Percentiles rank a stretch among this genome's conserved stretches.
Conservation (phyloP, 2,113 vertebrate genomes). For the Menura novaehollandiae region DNA sequence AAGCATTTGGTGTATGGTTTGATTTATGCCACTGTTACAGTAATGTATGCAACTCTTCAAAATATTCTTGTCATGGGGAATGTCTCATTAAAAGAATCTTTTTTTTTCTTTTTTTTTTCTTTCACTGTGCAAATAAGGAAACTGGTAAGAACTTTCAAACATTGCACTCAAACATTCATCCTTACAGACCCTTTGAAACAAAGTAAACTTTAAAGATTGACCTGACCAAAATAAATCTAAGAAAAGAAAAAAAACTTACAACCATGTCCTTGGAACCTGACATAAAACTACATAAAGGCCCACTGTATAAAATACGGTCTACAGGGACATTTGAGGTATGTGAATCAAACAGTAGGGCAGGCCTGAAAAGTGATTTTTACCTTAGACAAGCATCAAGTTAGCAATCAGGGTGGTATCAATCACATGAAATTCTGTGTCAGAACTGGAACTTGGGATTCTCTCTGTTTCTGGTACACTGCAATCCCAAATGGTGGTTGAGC, state of each 20-base stretch:
- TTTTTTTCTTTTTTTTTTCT: neutral
- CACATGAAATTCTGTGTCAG: constrained; percentile 51
- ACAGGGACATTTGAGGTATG: constrained; percentile 20
- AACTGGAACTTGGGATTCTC: constrained; percentile 45
- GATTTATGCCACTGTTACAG: neutral
- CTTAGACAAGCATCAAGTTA: constrained; percentile 42
- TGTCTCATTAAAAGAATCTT: neutral
- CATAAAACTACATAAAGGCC: neutral
- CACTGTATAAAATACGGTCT: constrained; percentile 40
- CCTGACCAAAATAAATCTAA: neutral
- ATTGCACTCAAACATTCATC: neutral
- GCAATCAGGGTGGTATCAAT: constrained; percentile 22
- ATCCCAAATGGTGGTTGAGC: neutral
- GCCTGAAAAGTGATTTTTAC: constrained; percentile 52
- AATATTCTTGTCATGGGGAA: neutral
- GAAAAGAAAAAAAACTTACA: neutral
- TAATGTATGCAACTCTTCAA: neutral
- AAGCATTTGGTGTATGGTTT: neutral
- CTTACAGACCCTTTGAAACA: constrained; percentile 39
- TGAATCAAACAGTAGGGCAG: constrained; percentile 23
- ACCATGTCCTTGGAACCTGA: neutral
- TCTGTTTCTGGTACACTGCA: neutral
- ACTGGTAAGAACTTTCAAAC: constrained; percentile 1
- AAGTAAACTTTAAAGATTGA: constrained; percentile 55
- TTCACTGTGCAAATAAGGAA: neutral